Evolutionary conservation across 2,113 vertebrate species (phyloP), one percentile per base, ranked within the genome.

Genomic region (Orcinus orca): DNA sequence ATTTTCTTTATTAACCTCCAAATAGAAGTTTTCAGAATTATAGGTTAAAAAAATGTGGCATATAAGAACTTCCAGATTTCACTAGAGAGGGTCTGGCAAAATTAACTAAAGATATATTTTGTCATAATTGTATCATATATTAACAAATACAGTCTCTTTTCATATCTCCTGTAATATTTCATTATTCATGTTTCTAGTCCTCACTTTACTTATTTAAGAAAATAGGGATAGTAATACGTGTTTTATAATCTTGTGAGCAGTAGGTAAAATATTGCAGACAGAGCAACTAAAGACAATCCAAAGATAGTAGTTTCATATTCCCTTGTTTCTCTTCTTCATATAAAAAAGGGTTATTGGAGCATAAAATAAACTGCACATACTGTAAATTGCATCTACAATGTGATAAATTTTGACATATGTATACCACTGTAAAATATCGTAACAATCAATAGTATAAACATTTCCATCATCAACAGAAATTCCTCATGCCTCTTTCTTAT

Each of bases 171-270:
- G 21, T 25, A 25, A 44, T 9, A 2, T 47, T 60, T 80, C 31
- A 47, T 31, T 18, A 8, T 62, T 50, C 12, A 68, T 1, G 3
- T 41, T 41, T 41, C 67, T 12, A 15, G 26, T 21, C 44, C 1
- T 74, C 11, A 14, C 7, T 53, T n/a, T 53, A 25, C 13, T 41
- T 63, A 18, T 18, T 70, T 73, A n/a, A 31, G 25, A 50, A 71
- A 73, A 15, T 5, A 0, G 10, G 9, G 29, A 17, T 5, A 41
- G 14, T 20, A 4, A 26, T 4, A 4, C 4, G 15, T 44, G 14
- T 31, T 74, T 18, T 15, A 15, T 25, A 33, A 60, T 38, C 53
- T 55, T 25, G 25, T 26, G 10, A 11, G 6, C 14, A 20, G 2
- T 31, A 67, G 60, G n/a, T 41, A n/a, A 31, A 12, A 55, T 8